Base-by-base conservation (phyloP, 2,888 invertebrate species). In the Nemurella pictetii region DNA sequence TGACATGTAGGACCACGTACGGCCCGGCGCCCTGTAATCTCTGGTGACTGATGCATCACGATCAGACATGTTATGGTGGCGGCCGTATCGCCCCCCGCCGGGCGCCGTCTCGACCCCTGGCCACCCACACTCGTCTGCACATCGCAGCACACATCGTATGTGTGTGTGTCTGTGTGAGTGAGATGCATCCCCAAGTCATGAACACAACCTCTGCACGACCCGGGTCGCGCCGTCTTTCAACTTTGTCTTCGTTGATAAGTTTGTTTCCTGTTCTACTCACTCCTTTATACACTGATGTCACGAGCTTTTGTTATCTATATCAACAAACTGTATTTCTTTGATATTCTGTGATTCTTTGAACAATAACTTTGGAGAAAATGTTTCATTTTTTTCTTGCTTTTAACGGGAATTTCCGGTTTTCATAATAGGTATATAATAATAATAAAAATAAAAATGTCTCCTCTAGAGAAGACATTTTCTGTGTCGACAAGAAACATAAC, bases 31-130 rank as follows among this genome's bases (percentile, higher is more conserved):
- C 30, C 28, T 2, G 27, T 78, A 78, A 78, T 82, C 82, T 82
- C 36, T 82, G 55, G 82, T 27, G 82, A 82, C 82, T 20, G 82
- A 82, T 82, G 72, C 82, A 82, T 82, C 82, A 82, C 82, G 29
- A n/a, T 55, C 9, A 20, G 55, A 28, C 75, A 30, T 29, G 29
- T 27, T 20, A 9, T 15, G 78, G n/a, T 78, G 78, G 74, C 78
- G 26, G 25, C 75, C 28, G 28, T 4, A 30, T 29, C 78, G 78
- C 30, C 77, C 12, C 26, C 9, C 20, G 2, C 78, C 78, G 20
- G 29, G n/a, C 78, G 78, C 30, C 78, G 29, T 29, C n/a, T 20
- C 30, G 30, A 28, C 20, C 29, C 7, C 78, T 0, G 12, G n/a
- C 12, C 55, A 20, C 55, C 55, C 55, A 55, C 55, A 12, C 55